A percentile compares a stretch with the other conserved stretches of the same genome.
Conservation (phyloP, 2,888 invertebrate genomes). For the Perizoma affinitatum region DNA sequence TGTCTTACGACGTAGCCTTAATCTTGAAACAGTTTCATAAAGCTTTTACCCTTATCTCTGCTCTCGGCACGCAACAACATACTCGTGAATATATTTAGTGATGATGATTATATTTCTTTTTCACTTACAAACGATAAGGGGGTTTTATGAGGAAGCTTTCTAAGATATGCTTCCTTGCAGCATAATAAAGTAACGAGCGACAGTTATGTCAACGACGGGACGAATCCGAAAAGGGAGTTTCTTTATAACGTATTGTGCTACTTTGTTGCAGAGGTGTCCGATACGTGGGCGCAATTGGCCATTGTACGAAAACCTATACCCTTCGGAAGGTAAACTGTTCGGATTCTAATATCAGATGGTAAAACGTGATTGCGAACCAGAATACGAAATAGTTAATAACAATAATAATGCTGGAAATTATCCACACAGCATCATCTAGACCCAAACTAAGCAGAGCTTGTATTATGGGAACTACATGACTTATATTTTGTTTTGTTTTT, state of each 20-base stretch:
- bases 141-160: conserved; percentile 40
- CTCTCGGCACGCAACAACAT: conserved; percentile 20
- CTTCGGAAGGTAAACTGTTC: conserved; percentile 33
- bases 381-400: conserved; percentile 17
- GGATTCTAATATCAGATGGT: conserved; percentile 29
- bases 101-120: conserved; percentile 29
- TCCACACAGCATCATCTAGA: too few species aligned
- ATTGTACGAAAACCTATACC: conserved; percentile 39
- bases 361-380: conserved; percentile 24
- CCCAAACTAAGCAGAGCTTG: too few species aligned
- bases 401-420: too few species aligned
- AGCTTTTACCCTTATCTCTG: conserved; percentile 48
- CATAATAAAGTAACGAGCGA: conserved; percentile 32
- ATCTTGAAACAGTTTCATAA: conserved; percentile 51
- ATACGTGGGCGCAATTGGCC: conserved; percentile 42
- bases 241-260: conserved; percentile 41
- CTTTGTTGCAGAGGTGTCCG: conserved; percentile 37
- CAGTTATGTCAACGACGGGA: conserved; percentile 40
- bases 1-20: conserved; percentile 40
- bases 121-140: conserved; percentile 30
- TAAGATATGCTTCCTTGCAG: conserved; percentile 34
- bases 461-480: too few species aligned
- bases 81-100: conserved; percentile 38
- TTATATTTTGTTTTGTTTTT: too few species aligned
- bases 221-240: conserved; percentile 38